Evolutionary conservation across 2,113 vertebrate genomes (phyloP), one percentile per base, ranked within the genome.

Genomic region (Marmota flaviventris): DNA sequence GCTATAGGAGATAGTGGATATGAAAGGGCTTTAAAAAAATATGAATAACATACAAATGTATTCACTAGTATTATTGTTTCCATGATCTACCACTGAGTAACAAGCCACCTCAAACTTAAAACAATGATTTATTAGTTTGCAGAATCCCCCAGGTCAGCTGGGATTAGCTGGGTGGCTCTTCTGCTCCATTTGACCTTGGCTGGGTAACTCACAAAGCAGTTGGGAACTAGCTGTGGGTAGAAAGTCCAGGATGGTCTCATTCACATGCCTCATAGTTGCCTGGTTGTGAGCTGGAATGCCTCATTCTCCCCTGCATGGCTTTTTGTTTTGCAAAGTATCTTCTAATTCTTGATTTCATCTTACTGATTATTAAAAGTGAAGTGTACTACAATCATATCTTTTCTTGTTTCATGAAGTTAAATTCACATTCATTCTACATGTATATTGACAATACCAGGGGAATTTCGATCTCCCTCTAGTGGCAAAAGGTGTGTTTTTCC

Each of bases 381-480:
- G 42, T 42, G 2, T 39, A 86, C 63, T 67, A 24, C 25, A 93
- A 20, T 89, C 37, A 37, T 76, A 56, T 22, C 79, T 95, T 65
- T 27, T 87, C 45, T 76, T 95, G 89, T 93, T 87, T 95, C 61
- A 92, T 90, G 72, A 96, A 82, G 72, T 92, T 95, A 88, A 63
- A 84, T 75, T 85, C 72, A 34, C 73, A 81, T 75, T 82, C 72
- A 34, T 63, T 82, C 53, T 91, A 51, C 25, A 27, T 56, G 1
- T 70, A 78, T 89, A 76, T 79, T 93, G 88, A 77, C 86, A 88
- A 77, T 89, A 82, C 72, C 48, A 69, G 37, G 89, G 96, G 81
- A 87, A 95, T 95, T 96, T 25, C 85, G 77, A 85, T 93, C 98
- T 98, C 98, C 98, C 98, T 97, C 98, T 98, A 97, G 98, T 51